A percentile compares a stretch with the other conserved stretches of the same genome.
Evolutionary conservation across 2,113 vertebrate species (phyloP).

Genomic region (Ochotona princeps): DNA sequence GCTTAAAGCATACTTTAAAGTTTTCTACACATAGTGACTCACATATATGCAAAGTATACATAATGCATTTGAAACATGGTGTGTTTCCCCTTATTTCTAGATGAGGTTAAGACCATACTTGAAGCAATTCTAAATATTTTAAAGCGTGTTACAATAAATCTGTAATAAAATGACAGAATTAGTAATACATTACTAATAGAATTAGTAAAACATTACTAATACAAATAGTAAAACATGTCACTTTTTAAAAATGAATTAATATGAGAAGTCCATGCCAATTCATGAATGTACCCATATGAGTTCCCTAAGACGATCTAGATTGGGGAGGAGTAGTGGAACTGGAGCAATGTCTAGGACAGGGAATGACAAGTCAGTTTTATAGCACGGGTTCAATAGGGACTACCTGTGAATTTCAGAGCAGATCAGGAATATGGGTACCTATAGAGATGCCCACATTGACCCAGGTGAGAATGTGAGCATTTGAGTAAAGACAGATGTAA

Average conservation of each 20-base stretch:
- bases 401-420: background rate
- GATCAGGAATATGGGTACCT: background rate
- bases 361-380: background rate
- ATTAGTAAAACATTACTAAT: conserved; percentile 9
- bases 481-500: background rate
- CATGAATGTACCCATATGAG: background rate
- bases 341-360: background rate
- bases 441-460: background rate
- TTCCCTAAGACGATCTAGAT: background rate
- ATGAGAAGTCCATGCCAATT: background rate
- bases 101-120: conserved; percentile 26
- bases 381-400: background rate
- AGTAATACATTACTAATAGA: conserved; percentile 39
- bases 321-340: background rate
- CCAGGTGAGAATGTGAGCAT: background rate
- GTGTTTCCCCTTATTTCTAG: background rate
- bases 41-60: background rate
- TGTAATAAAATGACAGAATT: background rate
- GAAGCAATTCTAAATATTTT: conserved; percentile 40
- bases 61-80: background rate
- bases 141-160: background rate
- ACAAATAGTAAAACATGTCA: conserved; percentile 43
- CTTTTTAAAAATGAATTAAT: conserved; percentile 14
- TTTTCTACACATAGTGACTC: conserved; percentile 47
- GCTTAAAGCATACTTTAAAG: conserved; percentile 2